Base-by-base conservation (phyloP, 2,113 vertebrate genomes). In the Poeciliopsis retropinna region DNA sequence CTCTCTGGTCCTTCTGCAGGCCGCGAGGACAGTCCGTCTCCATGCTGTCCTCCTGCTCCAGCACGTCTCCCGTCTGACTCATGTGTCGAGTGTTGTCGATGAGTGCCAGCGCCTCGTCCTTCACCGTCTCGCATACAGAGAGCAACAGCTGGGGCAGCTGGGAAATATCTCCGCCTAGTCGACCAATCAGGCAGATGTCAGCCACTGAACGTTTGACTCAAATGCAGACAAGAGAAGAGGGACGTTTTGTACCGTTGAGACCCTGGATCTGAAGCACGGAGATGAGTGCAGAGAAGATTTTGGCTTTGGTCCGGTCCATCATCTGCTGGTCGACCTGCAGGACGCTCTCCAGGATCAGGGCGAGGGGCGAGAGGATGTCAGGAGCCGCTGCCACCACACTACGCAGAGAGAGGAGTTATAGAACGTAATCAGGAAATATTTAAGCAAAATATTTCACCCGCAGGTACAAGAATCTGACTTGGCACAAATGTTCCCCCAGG, bases 241-340 rank as follows among this genome's bases (percentile, higher is more conserved):
- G 10, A 0, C 3, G 10, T 1, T 31, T 68, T 93, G 88, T 78
- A 99, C 98, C 96, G 76, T 95, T 95, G 71, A 97, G 95, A 67
- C 95, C 96, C 87, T 97, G 97, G 88, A 97, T 98, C 80, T 99
- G 97, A 79, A 99, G 90, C 60, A 96, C 95, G 2, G 95, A 96
- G 85, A 99, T 96, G 76, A 99, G 96, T 0, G 96, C 96, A 1
- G 97, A 97, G 88, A 99, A 97, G 80, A 99, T 94, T 87, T 96
- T 97, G 89, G 97, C 96, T 92, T 98, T 99, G 86, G 96, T 97
- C 91, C 96, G 96, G 85, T 98, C 97, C 95, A 98, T 97, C 86
- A 96, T 93, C 79, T 96, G 95, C 89, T 96, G 96, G 90, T 99
- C 97, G 5, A 96, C 96, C 86, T 98, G 97, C 4, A 97, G 92